phyloP scores from a whole-genome alignment of 1,140 invertebrate species.

The Thaumetopoea pityocampa region DNA sequence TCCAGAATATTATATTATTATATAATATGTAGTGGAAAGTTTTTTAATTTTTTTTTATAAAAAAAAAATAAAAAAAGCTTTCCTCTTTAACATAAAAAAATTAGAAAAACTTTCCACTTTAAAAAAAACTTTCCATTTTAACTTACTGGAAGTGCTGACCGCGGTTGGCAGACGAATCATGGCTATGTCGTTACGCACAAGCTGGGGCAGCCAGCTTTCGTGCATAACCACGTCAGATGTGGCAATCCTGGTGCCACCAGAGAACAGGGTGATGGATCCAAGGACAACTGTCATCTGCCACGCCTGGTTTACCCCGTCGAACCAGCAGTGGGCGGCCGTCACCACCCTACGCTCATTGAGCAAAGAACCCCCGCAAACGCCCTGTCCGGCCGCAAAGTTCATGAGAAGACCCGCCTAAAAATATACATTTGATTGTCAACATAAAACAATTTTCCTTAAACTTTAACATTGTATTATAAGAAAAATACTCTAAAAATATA shows the following conservation, averaged over 20 bases:
- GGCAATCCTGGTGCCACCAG: constrained; percentile 26
- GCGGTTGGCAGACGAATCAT: constrained; percentile 33
- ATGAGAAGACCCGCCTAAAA: constrained; percentile 37
- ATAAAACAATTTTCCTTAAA: not conserved
- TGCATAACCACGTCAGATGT: constrained; percentile 26
- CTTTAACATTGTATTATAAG: constrained; percentile 3
- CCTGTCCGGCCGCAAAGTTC: constrained; percentile 17
- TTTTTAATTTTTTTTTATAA: too few species aligned
- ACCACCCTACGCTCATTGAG: constrained; percentile 24
- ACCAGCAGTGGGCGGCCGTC: constrained; percentile 49
- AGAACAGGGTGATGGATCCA: constrained; percentile 29
- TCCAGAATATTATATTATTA: too few species aligned
- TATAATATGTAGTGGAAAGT: too few species aligned
- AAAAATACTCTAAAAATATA: too few species aligned
- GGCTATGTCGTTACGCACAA: constrained; percentile 31
- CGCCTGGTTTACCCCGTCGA: constrained; percentile 29
- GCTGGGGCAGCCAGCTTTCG: constrained; percentile 21
- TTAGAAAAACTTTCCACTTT: not conserved
- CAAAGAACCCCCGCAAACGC: constrained; percentile 33
- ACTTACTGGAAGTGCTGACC: constrained; percentile 41
- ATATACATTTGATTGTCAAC: not conserved
- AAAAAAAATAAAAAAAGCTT: too few species aligned
- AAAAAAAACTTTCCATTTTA: not conserved
- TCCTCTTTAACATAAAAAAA: not conserved
- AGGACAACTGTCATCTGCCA: constrained; percentile 29